phyloP scores from a whole-genome alignment of 2,113 vertebrate species.

The Pteropus alecto region DNA sequence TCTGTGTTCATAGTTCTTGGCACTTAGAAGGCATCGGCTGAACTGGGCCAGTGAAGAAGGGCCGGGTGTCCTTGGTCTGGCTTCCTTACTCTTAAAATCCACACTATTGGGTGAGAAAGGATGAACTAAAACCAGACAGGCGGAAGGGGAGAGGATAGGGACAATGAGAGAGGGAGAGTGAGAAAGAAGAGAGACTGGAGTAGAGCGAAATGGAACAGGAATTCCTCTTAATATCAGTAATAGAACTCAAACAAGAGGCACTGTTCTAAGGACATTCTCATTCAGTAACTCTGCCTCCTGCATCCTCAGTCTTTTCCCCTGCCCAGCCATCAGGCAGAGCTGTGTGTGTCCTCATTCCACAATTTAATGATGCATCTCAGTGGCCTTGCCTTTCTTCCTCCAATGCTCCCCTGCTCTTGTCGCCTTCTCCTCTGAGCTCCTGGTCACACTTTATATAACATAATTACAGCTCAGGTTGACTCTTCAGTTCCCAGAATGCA shows the following conservation, averaged over 20 bases:
- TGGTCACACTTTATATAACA: slow-evolving; percentile 47
- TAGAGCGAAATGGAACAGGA: too few species aligned
- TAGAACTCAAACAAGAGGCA: background rate
- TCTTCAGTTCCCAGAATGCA: slow-evolving; percentile 26
- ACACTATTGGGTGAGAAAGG: background rate
- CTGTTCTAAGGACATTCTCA: background rate
- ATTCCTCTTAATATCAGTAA: background rate
- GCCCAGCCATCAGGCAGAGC: background rate
- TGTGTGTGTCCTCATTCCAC: background rate
- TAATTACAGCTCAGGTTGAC: slow-evolving; percentile 57
- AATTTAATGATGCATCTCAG: slow-evolving; percentile 42
- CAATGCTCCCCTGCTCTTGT: background rate
- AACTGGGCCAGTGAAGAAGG: background rate
- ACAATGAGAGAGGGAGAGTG: background rate
- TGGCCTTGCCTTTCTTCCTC: background rate
- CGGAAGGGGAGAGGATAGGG: background rate
- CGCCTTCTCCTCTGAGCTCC: slow-evolving; percentile 16
- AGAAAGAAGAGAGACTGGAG: background rate
- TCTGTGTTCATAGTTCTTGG: background rate
- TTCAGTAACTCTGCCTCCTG: background rate
- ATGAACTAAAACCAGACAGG: background rate
- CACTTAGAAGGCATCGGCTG: background rate
- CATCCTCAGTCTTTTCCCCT: background rate
- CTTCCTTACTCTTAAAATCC: background rate
- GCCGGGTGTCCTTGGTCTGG: background rate